Evolutionary conservation across 1,140 invertebrate species (phyloP).

Genomic region (Nymphalis io): DNA sequence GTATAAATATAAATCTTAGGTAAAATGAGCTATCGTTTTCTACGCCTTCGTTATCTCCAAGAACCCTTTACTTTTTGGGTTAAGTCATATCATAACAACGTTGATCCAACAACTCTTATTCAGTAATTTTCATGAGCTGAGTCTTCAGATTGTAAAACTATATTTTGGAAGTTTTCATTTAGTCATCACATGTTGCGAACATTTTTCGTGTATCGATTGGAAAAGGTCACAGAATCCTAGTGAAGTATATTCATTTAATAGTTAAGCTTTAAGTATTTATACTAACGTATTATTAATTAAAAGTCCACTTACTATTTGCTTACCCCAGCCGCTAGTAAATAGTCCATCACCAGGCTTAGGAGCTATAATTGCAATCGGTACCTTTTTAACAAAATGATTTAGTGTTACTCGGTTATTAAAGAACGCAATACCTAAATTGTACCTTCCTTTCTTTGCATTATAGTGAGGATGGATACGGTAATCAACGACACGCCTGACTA

Average conservation of each 20-base stretch:
- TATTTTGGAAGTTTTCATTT: too few species aligned
- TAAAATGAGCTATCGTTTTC: too few species aligned
- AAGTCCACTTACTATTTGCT: slow-evolving; percentile 36
- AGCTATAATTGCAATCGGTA: slow-evolving; percentile 24
- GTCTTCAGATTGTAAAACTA: too few species aligned
- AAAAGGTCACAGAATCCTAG: too few species aligned
- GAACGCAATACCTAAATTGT: slow-evolving; percentile 37
- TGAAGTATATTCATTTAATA: too few species aligned
- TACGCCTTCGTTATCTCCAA: too few species aligned
- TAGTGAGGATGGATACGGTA: slow-evolving; percentile 37
- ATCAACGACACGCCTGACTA: slow-evolving; percentile 25
- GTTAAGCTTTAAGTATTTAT: not conserved
- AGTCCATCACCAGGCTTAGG: slow-evolving; percentile 9
- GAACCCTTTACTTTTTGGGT: too few species aligned
- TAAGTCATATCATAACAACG: too few species aligned
- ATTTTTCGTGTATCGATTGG: too few species aligned
- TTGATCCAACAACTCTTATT: not conserved
- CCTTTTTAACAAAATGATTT: slow-evolving; percentile 25
- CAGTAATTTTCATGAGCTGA: too few species aligned
- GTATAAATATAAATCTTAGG: too few species aligned
- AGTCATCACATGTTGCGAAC: too few species aligned
- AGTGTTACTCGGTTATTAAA: slow-evolving; percentile 31
- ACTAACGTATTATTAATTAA: not conserved
- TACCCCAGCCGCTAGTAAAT: slow-evolving; percentile 42
- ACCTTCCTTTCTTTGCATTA: slow-evolving; percentile 13